These are phyloP conservation scores for Triplophysa rosa DNA, from an alignment of 2,113 vertebrate genomes.

Conservation along the genomic window DNA sequence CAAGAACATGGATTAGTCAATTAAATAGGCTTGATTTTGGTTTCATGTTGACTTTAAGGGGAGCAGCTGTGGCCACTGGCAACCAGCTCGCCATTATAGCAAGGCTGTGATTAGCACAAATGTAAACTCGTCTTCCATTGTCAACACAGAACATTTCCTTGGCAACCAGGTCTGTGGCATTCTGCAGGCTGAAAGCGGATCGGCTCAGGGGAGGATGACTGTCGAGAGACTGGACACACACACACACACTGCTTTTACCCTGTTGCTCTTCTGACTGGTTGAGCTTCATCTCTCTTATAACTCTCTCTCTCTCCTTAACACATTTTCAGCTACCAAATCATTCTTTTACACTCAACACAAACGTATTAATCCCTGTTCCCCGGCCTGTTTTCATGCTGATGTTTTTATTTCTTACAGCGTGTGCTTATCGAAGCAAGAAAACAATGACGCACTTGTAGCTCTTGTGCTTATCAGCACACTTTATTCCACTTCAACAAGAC, in stretches of 20 bases:
- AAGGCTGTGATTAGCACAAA: slow-evolving; percentile 67
- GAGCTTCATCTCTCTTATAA: slow-evolving; percentile 25
- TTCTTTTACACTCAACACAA: neutral
- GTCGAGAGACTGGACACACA: slow-evolving; percentile 37
- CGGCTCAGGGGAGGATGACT: slow-evolving; percentile 33
- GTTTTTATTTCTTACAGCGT: neutral
- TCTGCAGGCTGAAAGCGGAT: slow-evolving; percentile 54
- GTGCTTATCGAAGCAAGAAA: neutral
- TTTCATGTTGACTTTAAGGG: neutral
- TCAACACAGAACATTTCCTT: slow-evolving; percentile 71
- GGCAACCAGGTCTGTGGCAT: slow-evolving; percentile 68
- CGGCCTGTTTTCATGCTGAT: neutral
- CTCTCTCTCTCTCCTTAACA: neutral
- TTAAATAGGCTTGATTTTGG: neutral
- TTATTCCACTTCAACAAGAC: neutral
- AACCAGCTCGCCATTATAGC: slow-evolving; percentile 48
- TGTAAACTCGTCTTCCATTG: slow-evolving; percentile 62
- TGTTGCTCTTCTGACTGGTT: slow-evolving; percentile 68
- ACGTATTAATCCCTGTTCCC: slow-evolving; percentile 28
- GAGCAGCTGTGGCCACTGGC: neutral
- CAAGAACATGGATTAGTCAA: neutral
- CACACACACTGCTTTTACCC: slow-evolving; percentile 45
- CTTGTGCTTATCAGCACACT: neutral
- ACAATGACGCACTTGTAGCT: neutral
- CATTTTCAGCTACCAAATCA: neutral